A percentile compares a stretch with the other conserved stretches of the same genome.
These are phyloP conservation scores for Heteromormyrus szaboi DNA, from an alignment of 2,797 vertebrate species.

Conservation along the genomic window DNA sequence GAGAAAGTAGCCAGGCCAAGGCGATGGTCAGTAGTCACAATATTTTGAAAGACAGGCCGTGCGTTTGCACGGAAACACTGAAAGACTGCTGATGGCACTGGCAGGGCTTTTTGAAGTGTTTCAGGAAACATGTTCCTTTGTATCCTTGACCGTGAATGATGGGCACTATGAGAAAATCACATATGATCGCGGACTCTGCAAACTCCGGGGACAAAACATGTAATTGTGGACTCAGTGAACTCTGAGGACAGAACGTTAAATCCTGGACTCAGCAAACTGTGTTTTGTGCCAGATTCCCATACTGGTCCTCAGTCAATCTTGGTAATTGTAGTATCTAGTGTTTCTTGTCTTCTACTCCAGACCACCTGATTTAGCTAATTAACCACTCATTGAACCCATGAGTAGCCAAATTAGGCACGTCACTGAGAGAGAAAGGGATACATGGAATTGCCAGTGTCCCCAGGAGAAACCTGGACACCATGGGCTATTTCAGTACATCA, in stretches of 20 bases:
- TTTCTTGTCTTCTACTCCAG: background rate
- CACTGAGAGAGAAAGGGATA: background rate
- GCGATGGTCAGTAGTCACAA: background rate
- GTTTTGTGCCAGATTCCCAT: background rate
- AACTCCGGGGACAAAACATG: background rate
- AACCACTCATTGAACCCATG: background rate
- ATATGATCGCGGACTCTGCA: background rate
- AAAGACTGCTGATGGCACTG: background rate
- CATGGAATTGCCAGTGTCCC: background rate
- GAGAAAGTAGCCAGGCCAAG: background rate
- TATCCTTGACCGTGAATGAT: background rate
- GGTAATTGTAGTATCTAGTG: background rate
- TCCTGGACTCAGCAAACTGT: background rate
- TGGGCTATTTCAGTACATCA: background rate
- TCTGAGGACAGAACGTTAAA: background rate
- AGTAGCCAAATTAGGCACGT: background rate
- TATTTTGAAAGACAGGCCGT: background rate
- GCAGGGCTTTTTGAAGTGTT: background rate
- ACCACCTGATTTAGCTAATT: conserved; percentile 9
- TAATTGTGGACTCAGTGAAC: background rate
- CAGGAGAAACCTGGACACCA: background rate
- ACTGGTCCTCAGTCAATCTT: background rate
- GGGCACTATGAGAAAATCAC: background rate
- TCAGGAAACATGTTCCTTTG: background rate
- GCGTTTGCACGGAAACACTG: background rate